Evolutionary conservation across 2,888 invertebrate genomes (phyloP), one percentile per base, ranked within the genome.

Genomic region (Drosophila sordidapex): DNA sequence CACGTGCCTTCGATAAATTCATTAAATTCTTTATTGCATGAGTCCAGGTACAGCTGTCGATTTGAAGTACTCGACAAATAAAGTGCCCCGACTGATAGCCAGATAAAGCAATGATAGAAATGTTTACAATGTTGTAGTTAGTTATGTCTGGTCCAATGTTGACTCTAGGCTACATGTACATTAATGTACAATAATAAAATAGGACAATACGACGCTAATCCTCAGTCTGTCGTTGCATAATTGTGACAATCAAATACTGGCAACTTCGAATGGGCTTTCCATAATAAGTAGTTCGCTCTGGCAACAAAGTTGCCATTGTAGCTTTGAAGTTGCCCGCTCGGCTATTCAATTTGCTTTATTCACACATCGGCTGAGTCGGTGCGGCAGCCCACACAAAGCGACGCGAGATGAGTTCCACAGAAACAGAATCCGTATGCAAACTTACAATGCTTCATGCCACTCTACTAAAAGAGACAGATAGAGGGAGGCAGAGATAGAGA

Each of bases 1-100:
- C 60, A 73, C 38, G 77, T 67, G 61, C 38, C 66, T 25, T 36
- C 31, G 52, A 64, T 74, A 63, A 59, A 76, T 72, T 72, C 61
- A 75, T 76, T 72, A 71, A 66, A 57, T 71, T 58, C 49, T 29
- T 27, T 51, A 54, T 49, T 36, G 29, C 71, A 52, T 56, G 48
- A 10, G 57, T 51, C 49, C 64, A 62, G 36, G 58, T 85, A 87
- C 87, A 89, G 89, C 87, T 87, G 87, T 89, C 73, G 67, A 43
- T 74, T 76, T 85, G 74, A 83, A 89, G 87, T 75, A 81, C 81
- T 87, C 57, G 73, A 75, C 77, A 85, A 87, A 87, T 87, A 87
- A 62, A 70, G 58, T 53, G 46, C 29, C 61, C 66, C 57, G 48
- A 40, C 71, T 67, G 78, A 67, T 87, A 86, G 70, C 61, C 46